phyloP scores from a whole-genome alignment of 2,888 invertebrate genomes.

The Myathropa florea region DNA sequence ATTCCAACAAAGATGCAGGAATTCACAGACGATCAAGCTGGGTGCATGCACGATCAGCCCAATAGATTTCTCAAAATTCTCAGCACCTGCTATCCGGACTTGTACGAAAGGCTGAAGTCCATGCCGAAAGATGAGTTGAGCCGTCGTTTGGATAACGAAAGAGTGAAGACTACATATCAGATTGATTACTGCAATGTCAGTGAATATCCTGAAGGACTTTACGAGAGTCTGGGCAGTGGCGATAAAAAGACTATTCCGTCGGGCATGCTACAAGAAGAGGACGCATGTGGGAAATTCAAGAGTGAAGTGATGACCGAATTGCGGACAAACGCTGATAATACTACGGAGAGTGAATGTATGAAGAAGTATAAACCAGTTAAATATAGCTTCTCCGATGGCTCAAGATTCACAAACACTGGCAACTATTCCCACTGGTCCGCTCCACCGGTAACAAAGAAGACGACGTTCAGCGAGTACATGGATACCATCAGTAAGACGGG shows the following conservation, averaged over 20 bases:
- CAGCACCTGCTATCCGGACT: conserved; percentile 82
- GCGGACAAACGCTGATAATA: conserved; percentile 70
- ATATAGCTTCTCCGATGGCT: conserved; percentile 75
- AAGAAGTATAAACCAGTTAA: conserved; percentile 76
- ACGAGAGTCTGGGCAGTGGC: conserved; percentile 74
- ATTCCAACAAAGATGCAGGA: conserved; percentile 75
- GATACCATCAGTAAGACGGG: conserved; percentile 79
- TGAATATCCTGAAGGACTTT: conserved; percentile 78
- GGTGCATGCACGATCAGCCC: conserved; percentile 76
- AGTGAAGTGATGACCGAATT: conserved; percentile 75
- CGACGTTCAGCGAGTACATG: conserved; percentile 78
- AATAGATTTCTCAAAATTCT: conserved; percentile 78
- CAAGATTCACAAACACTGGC: conserved; percentile 74
- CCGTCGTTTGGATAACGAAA: conserved; percentile 82
- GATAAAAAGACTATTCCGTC: conserved; percentile 73
- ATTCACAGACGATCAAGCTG: conserved; percentile 47
- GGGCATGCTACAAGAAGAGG: conserved; percentile 73
- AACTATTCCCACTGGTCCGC: conserved; percentile 77
- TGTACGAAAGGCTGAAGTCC: conserved; percentile 82
- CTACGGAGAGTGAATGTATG: conserved; percentile 73
- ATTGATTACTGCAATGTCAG: conserved; percentile 81
- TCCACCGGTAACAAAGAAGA: conserved; percentile 72
- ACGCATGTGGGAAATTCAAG: conserved; percentile 76
- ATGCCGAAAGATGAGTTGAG: conserved; percentile 82
- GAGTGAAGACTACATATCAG: conserved; percentile 83